Conservation (phyloP, 2,113 vertebrate genomes). For the Oryzias curvinotus region DNA sequence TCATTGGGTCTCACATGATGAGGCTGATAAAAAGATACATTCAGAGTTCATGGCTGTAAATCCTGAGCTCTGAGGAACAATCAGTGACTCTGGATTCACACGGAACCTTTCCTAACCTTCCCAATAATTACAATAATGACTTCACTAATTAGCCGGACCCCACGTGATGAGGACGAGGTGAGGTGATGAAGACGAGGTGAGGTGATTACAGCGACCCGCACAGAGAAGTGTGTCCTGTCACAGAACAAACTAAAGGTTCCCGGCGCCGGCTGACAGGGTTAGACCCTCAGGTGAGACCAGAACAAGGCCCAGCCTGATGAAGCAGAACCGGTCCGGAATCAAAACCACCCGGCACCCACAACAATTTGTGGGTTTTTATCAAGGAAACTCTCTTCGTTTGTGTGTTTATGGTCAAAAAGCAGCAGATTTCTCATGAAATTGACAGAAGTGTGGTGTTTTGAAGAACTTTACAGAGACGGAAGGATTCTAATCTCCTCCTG, state of each 20-base stretch:
- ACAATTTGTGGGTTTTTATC: too few species aligned
- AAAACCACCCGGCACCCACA: too few species aligned
- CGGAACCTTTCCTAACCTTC: slow-evolving; percentile 51
- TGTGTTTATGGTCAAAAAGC: too few species aligned
- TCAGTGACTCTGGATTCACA: background rate
- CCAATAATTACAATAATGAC: slow-evolving; percentile 58
- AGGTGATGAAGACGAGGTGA: slow-evolving; percentile 23
- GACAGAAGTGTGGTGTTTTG: too few species aligned
- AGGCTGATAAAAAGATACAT: background rate
- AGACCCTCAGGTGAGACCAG: slow-evolving; percentile 35
- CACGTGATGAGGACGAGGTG: slow-evolving; percentile 11
- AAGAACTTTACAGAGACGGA: too few species aligned
- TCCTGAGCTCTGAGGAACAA: slow-evolving; percentile 10
- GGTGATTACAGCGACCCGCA: slow-evolving; percentile 23
- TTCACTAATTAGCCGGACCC: slow-evolving; percentile 50
- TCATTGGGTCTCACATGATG: slow-evolving; percentile 5
- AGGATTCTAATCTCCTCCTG: too few species aligned
- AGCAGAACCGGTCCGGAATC: too few species aligned
- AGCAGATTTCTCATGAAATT: too few species aligned
- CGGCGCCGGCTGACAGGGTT: slow-evolving; percentile 27
- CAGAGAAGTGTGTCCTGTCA: background rate
- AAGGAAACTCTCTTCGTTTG: too few species aligned
- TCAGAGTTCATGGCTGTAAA: slow-evolving; percentile 12
- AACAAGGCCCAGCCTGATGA: slow-evolving; percentile 15
- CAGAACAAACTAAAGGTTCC: slow-evolving; percentile 36